Evolutionary conservation across 2,113 vertebrate genomes (phyloP), one percentile per base, ranked within the genome.

Genomic region (Corythoichthys haematopterus): DNA sequence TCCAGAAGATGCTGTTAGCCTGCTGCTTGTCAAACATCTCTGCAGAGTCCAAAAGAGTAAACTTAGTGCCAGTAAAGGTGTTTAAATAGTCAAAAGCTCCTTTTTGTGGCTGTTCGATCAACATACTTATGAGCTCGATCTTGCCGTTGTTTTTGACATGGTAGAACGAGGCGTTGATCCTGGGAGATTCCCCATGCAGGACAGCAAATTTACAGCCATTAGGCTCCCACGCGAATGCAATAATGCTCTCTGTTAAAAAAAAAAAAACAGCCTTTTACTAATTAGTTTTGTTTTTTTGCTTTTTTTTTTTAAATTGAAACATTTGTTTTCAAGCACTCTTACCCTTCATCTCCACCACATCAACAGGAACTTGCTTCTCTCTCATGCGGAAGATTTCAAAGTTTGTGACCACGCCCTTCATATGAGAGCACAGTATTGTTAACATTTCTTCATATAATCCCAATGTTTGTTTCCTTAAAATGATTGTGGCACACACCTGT

Each of bases 321-420:
- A 28, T 28, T 28, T 10, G 11, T 20, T 11, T 13, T 12, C 9
- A 37, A 15, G 14, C 35, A 6, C 15, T 20, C 88, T 90, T 81
- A 94, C 97, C 98, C 91, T 98, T 99, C 97, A 99, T 98, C 76
- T 99, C 98, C 38, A 99, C 95, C 66, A 99, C 97, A 75, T 99
- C 97, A 0, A 99, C 98, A 53, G 98, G 98, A 65, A 99, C 97
- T 81, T 99, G 97, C 62, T 99, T 99, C 84, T 99, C 97, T 76
- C 96, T 92, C 97, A 99, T 99, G 79, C 97, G 89, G 91, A 99
- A 99, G 86, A 99, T 98, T 91, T 99, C 97, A 91, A 99, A 99
- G 89, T 99, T 99, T 87, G 97, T 99, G 79, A 99, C 97, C 57
- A 98, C 94, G 33, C 97, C 97, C 97, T 99, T 82, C 66, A 71